Evolutionary conservation across 2,797 vertebrate species (phyloP), one percentile per base, ranked within the genome.

Genomic region (Megalops cyprinoides): DNA sequence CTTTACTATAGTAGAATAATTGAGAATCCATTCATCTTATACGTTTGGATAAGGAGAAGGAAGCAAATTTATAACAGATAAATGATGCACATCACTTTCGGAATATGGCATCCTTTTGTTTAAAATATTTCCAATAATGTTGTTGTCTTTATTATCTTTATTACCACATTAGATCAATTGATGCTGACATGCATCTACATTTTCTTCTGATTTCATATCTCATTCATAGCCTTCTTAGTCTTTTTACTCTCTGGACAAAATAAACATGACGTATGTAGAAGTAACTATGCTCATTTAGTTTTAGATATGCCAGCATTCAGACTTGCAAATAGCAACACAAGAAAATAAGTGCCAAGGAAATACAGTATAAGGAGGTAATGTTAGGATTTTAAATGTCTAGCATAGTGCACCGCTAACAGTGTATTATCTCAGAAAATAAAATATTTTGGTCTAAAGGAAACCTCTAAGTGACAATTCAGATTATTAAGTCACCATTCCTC

Each of bases 401-500:
- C 6, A 37, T 34, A 69, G 20, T 69, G 34, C 18, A 42, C n/a
- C n/a, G 12, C 31, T 12, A 8, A 28, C 15, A 8, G 1, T 14
- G 9, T 5, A 39, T 67, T 71, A 8, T 4, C n/a, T 71, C 37
- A 18, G 31, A 67, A 39, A 67, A 39, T 67, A 20, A 39, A 67
- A 39, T 67, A 67, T 15, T 39, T 67, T 39, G 34, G n/a, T 71
- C 44, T 71, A 7, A 71, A 23, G 5, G 37, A 9, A 71, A 44
- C 8, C 39, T 3, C 39, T n/a, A 20, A 71, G 39, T 31, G 25
- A 58, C 6, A 56, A 25, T 74, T 74, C 10, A 82, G 81, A 86
- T 89, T 89, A 89, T 85, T 74, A 88, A 89, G 87, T 90, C 89
- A 90, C 87, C 88, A 86, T 83, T 85, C 73, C 62, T 84, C 12